A percentile compares a stretch with the other conserved stretches of the same genome.
phyloP scores from a whole-genome alignment of 2,888 invertebrate genomes.

The Trilocha varians region DNA sequence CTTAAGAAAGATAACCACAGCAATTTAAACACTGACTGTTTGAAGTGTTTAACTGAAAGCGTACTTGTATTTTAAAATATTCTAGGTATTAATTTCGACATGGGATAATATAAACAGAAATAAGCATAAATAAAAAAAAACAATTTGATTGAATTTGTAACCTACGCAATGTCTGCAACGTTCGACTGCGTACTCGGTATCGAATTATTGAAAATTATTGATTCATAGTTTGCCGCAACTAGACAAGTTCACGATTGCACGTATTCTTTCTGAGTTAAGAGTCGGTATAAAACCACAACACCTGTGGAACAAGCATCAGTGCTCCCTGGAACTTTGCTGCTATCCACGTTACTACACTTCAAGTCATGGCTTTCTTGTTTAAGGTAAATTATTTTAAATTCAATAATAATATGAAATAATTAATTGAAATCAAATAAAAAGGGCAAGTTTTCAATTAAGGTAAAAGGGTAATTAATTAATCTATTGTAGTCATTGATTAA shows the following conservation, averaged over 20 bases:
- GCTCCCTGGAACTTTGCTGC: slow-evolving; percentile 37
- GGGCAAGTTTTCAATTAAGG: too few relatives aligned
- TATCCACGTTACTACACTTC: slow-evolving; percentile 19
- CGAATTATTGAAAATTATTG: slow-evolving; percentile 66
- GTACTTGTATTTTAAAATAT: too few relatives aligned
- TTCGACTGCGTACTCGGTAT: slow-evolving; percentile 39
- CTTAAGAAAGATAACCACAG: too few relatives aligned
- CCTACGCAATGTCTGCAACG: slow-evolving; percentile 44
- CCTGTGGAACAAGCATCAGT: slow-evolving; percentile 40
- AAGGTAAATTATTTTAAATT: slow-evolving; percentile 48
- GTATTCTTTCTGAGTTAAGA: slow-evolving; percentile 44
- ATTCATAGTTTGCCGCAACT: slow-evolving; percentile 65
- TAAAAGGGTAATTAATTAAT: too few relatives aligned
- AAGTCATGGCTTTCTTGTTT: slow-evolving; percentile 51
- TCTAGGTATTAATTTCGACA: too few relatives aligned
- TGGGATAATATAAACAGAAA: too few relatives aligned
- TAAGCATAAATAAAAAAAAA: not conserved
- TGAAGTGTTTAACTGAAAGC: too few relatives aligned
- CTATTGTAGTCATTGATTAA: too few relatives aligned
- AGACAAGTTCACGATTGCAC: slow-evolving; percentile 57
- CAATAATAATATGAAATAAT: too few relatives aligned
- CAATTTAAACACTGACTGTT: too few relatives aligned
- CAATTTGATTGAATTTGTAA: slow-evolving; percentile 16
- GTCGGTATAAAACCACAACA: slow-evolving; percentile 58
- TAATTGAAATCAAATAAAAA: too few relatives aligned